Evolutionary conservation across 2,888 invertebrate genomes (phyloP), one percentile per base, ranked within the genome.

Genomic region (Oscheius sp.): DNA sequence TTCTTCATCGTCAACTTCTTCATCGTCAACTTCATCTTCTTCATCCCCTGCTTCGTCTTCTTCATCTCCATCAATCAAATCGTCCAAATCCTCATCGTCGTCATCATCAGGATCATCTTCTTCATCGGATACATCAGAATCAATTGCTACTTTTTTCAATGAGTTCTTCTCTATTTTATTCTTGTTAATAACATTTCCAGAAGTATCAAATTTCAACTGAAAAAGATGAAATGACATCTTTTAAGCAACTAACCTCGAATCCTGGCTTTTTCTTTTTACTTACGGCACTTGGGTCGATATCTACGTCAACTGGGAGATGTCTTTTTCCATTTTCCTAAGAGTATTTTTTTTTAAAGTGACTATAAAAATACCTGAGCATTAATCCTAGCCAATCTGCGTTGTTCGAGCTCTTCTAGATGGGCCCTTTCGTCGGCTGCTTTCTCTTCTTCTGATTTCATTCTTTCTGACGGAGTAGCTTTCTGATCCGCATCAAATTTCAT

Each of bases 361-460:
- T 8, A 45, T 45, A n/a, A n/a, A 25, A 3, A 10, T 55, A 74
- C 71, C 42, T 66, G 29, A 1, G 70, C 61, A 48, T 76, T 79
- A 95, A 95, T 96, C 83, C 96, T 90, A 69, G 90, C 88, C 50
- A 92, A 85, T 69, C 94, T 89, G 78, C 93, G 93, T 72, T 89
- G 90, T 89, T 96, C 81, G 1, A 79, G 88, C 81, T 91, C 90
- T 78, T 93, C 92, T 15, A 95, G 87, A 74, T 90, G 91, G 73
- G 92, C 91, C 79, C 91, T 92, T 85, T 94, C 93, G 86, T 93
- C 92, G 78, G 91, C 91, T 0, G 92, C 92, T 53, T 93, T 88
- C 87, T 95, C 93, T 76, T 93, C 93, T 78, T 93, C 92, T 12
- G 91, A 92, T 87, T 93, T 92, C 20, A 94, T 87, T 78, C 92